These are phyloP conservation scores for Otis tarda DNA, from an alignment of 2,113 vertebrate species.

Conservation along the genomic window DNA sequence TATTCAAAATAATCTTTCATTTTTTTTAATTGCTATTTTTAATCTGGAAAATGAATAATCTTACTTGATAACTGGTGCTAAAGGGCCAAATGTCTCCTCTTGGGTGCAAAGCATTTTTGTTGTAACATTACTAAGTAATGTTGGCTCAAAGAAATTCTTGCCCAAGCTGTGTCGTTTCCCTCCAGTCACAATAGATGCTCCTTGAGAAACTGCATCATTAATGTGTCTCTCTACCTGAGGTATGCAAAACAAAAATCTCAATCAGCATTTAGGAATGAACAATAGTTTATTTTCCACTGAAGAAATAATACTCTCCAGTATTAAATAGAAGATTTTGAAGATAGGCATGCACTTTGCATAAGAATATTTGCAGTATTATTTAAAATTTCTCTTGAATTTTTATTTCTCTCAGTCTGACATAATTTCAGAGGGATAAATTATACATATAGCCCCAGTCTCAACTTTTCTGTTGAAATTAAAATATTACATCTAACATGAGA, in stretches of 20 bases:
- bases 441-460: background rate
- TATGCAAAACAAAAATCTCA: background rate
- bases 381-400: background rate
- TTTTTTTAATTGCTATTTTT: background rate
- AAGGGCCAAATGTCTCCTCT: constrained; percentile 94
- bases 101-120: constrained; percentile 87
- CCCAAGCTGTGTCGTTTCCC: constrained; percentile 84
- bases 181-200: constrained; percentile 85
- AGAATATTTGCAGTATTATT: background rate
- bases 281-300: background rate
- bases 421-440: background rate
- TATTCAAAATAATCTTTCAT: background rate
- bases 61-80: constrained; percentile 91
- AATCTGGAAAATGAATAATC: background rate
- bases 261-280: background rate
- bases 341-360: background rate
- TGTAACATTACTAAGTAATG: constrained; percentile 86
- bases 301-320: background rate
- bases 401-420: background rate
- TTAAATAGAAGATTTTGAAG: background rate
- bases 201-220: constrained; percentile 84
- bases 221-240: constrained; percentile 88
- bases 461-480: background rate
- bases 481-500: background rate
- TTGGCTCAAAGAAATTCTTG: constrained; percentile 93